Evolutionary conservation across 2,888 invertebrate genomes (phyloP), one percentile per base, ranked within the genome.

Genomic region (Mesopsocus fuscifrons): DNA sequence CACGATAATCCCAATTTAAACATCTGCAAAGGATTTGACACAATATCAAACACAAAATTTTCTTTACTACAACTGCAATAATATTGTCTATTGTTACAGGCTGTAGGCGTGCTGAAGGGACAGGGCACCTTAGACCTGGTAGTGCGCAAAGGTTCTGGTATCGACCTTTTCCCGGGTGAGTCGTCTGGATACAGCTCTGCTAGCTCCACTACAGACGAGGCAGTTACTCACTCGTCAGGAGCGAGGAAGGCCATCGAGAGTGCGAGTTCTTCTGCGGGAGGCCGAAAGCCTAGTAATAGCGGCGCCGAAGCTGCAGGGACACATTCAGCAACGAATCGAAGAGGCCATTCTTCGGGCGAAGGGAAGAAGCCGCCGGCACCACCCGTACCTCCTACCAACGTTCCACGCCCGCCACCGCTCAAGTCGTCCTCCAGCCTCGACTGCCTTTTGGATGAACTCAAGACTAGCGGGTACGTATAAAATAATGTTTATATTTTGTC

Each of bases 101-200:
- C 85, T 43, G 79, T 85, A 50, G 71, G 77, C 46, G 72, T 81
- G 22, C 75, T 88, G 72, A 85, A 85, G 60, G 73, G 74, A 35
- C 72, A 74, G 44, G 74, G 77, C 35, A 76, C 81, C 26, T 66
- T 88, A 44, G 80, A 83, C 53, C 67, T 88, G 54, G 60, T 77
- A 16, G 71, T 88, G 21, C 70, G 80, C 38, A 82, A 83, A 55
- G 77, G 77, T 3, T 80, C 78, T 0, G 85, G 84, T 34, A 69
- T 76, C 6, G 82, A 83, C 57, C 63, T 83, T 32, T 81, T 82
- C 53, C 80, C 82, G 1, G 80, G 80, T 6, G 82, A 82, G 60
- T 81, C 81, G 40, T 81, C 80, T 44, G 83, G 83, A 5, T 83
- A 83, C 63, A 81, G 81, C 54, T 82, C 81, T 0, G 80, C 81